Conservation (phyloP, 2,113 vertebrate genomes). For the Oncorhynchus mykiss region DNA sequence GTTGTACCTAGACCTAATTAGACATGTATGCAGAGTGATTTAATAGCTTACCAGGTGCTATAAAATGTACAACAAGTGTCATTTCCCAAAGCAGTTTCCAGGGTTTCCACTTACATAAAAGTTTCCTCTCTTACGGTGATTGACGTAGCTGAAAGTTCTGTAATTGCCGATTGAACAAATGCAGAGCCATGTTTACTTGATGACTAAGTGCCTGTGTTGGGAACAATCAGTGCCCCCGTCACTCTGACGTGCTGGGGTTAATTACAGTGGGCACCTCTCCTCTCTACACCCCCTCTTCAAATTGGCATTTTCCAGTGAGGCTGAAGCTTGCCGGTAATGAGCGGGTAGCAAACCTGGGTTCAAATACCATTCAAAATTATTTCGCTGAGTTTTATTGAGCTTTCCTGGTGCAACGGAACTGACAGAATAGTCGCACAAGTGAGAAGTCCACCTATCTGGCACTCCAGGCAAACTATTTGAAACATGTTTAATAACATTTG, state of each 20-base stretch:
- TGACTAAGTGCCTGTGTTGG: slow-evolving; percentile 40
- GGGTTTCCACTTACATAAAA: neutral
- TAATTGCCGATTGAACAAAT: neutral
- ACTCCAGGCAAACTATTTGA: neutral
- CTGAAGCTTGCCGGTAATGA: slow-evolving; percentile 1
- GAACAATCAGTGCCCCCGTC: slow-evolving; percentile 30
- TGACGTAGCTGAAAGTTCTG: neutral
- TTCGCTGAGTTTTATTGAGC: neutral
- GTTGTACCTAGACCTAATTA: slow-evolving; percentile 37
- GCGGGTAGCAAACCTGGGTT: no score
- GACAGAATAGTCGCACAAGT: no score
- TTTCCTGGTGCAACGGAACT: neutral
- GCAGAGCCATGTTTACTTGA: neutral
- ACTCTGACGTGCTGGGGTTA: slow-evolving; percentile 42
- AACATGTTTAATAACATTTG: no score
- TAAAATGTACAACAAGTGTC: neutral
- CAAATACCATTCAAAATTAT: no score
- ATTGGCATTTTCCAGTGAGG: slow-evolving; percentile 35
- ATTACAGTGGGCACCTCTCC: slow-evolving; percentile 26
- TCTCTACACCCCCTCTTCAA: slow-evolving; percentile 20
- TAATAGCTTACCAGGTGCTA: neutral
- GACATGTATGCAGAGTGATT: neutral
- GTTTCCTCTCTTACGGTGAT: neutral
- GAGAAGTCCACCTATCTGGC: neutral
- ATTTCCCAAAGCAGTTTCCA: neutral